phyloP scores from a whole-genome alignment of 1,140 invertebrate genomes.

The Galendromus occidentalis region DNA sequence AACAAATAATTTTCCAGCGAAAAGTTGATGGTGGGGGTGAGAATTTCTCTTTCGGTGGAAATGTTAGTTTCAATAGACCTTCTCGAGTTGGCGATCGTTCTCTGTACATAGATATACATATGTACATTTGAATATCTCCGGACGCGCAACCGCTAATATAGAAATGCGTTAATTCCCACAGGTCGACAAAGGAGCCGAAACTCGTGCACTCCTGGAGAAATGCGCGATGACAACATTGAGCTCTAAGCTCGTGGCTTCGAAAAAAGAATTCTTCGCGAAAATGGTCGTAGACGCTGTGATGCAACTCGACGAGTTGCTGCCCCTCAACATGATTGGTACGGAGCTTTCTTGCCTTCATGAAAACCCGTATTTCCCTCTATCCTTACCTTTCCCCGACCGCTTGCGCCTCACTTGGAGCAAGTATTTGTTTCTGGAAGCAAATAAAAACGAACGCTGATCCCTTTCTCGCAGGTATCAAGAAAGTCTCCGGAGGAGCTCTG shows the following conservation, averaged over 20 bases:
- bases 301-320: conserved; percentile 71
- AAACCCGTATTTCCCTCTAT: neutral
- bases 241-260: conserved; percentile 84
- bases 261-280: conserved; percentile 84
- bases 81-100: no score
- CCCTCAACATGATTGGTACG: conserved; percentile 89
- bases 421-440: neutral
- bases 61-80: no score
- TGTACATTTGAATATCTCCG: no score
- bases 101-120: no score
- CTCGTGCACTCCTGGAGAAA: conserved; percentile 59
- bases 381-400: neutral
- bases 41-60: no score
- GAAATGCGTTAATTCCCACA: conserved; percentile 20
- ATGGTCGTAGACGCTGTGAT: conserved; percentile 96
- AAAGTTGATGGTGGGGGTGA: no score
- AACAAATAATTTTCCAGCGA: no score
- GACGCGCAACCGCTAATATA: no score
- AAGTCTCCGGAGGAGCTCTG: conserved; percentile 78
- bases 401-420: neutral
- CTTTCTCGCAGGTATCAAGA: conserved; percentile 48
- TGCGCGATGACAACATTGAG: conserved; percentile 91
- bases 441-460: neutral
- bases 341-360: neutral
- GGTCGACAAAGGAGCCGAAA: conserved; percentile 42